These are phyloP conservation scores for Drosophila meridiana DNA, from an alignment of 2,888 invertebrate species.

Conservation along the genomic window DNA sequence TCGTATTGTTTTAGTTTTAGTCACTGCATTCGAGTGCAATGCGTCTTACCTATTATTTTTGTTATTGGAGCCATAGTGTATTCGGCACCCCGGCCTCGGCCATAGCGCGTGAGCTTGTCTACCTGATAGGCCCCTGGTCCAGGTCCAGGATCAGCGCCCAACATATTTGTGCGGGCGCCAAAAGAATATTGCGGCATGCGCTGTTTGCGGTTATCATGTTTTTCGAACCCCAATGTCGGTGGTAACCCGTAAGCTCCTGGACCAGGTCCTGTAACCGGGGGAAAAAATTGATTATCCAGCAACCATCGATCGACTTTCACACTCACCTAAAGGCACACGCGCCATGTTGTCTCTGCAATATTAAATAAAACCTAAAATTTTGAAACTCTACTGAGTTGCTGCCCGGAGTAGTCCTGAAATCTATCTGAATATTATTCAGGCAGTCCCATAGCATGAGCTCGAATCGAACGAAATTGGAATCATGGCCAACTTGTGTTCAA, in stretches of 20 bases:
- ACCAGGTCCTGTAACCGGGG: conserved; percentile 86
- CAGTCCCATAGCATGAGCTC: neutral
- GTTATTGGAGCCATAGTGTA: conserved; percentile 86
- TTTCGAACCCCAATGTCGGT: conserved; percentile 86
- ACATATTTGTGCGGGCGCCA: conserved; percentile 59
- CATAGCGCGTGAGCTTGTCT: conserved; percentile 78
- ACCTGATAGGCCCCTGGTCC: conserved; percentile 82
- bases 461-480: neutral
- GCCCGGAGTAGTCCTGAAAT: conserved; percentile 24
- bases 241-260: conserved; percentile 88
- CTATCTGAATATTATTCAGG: conserved; percentile 17
- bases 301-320: fast-evolving
- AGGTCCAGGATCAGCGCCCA: conserved; percentile 65
- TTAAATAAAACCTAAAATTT: conserved; percentile 60
- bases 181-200: conserved; percentile 85
- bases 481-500: conserved; percentile 17
- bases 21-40: neutral
- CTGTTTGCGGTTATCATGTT: conserved; percentile 86
- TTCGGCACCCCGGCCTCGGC: conserved; percentile 74
- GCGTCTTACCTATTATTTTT: conserved; percentile 56
- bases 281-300: neutral
- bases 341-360: conserved; percentile 72
- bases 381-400: conserved; percentile 63
- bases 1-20: neutral
- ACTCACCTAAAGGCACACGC: conserved; percentile 62